A percentile compares a stretch with the other conserved stretches of the same genome.
Evolutionary conservation across 53 echinoderm and acorn worm genomes (phyloP).

Genomic region (Zoroaster sp.): DNA sequence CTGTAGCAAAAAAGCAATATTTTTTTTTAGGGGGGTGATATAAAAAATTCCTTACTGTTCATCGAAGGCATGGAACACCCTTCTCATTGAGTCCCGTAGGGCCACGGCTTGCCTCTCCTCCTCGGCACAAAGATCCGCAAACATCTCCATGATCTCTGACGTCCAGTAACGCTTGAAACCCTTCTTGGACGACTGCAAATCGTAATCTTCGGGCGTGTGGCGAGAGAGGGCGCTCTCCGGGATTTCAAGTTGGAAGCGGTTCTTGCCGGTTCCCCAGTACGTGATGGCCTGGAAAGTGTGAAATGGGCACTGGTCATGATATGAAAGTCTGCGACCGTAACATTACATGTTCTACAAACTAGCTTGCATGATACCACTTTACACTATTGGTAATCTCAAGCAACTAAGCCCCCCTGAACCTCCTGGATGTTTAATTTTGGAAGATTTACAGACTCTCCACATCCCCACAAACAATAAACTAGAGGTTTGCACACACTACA

Average conservation of each 20-base stretch:
- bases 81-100: constrained; percentile 95
- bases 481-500: too few species aligned
- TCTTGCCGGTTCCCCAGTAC: constrained; percentile 93
- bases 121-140: constrained; percentile 72
- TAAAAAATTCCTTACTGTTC: constrained; percentile 68
- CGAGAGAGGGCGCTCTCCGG: constrained; percentile 84
- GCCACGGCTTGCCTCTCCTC: constrained; percentile 84
- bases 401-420: neutral
- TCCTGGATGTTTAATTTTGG: neutral
- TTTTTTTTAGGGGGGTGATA: neutral
- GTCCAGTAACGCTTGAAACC: constrained; percentile 98
- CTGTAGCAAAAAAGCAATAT: too few species aligned
- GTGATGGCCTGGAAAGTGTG: constrained; percentile 53
- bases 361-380: neutral
- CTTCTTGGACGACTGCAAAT: constrained; percentile 93
- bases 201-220: constrained; percentile 89
- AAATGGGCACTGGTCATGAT: too few species aligned
- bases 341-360: too few species aligned
- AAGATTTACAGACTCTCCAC: neutral
- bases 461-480: neutral
- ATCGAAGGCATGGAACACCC: constrained; percentile 92
- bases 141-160: constrained; percentile 62
- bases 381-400: neutral
- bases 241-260: constrained; percentile 92
- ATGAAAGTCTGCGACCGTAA: too few species aligned